phyloP scores from a whole-genome alignment of 2,797 vertebrate species.

The Euphonia xanthogaster region DNA sequence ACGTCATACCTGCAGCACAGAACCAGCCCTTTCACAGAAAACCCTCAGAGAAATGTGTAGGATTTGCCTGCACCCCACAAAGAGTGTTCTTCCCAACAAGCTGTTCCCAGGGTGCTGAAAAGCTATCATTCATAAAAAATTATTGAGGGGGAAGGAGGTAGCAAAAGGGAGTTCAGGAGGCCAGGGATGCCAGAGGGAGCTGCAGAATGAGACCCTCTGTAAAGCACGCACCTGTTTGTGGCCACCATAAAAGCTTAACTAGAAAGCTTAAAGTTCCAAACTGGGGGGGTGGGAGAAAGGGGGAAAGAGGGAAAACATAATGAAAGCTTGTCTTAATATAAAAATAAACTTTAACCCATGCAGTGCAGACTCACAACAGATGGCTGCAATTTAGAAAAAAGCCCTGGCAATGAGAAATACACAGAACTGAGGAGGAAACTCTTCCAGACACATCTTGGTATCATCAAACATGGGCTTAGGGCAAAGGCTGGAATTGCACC shows the following conservation, averaged over 20 bases:
- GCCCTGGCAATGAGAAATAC: not conserved
- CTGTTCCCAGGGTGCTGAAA: slow-evolving; percentile 75
- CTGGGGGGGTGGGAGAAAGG: not conserved
- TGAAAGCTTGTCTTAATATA: slow-evolving; percentile 76
- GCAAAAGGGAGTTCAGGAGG: slow-evolving; percentile 75
- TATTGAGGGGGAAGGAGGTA: slow-evolving; percentile 68
- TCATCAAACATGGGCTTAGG: not conserved
- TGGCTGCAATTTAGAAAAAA: not conserved
- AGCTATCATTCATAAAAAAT: slow-evolving; percentile 79
- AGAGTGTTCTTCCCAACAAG: slow-evolving; percentile 65
- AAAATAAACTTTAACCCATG: slow-evolving; percentile 69
- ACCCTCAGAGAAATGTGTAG: slow-evolving; percentile 56
- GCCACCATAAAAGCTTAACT: slow-evolving; percentile 77
- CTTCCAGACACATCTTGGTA: not conserved
- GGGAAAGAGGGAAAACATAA: slow-evolving; percentile 73
- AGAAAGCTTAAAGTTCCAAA: slow-evolving; percentile 68
- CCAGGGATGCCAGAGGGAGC: slow-evolving; percentile 69
- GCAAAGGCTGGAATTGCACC: not conserved
- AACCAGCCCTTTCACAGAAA: slow-evolving; percentile 56
- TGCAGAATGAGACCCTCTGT: slow-evolving; percentile 75
- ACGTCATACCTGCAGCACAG: slow-evolving; percentile 68
- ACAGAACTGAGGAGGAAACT: not conserved
- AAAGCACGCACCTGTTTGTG: slow-evolving; percentile 79
- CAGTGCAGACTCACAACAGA: not conserved
- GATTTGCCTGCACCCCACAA: slow-evolving; percentile 63